Base-by-base conservation (phyloP, 2,797 vertebrate genomes). In the Adelosebastes latens region DNA sequence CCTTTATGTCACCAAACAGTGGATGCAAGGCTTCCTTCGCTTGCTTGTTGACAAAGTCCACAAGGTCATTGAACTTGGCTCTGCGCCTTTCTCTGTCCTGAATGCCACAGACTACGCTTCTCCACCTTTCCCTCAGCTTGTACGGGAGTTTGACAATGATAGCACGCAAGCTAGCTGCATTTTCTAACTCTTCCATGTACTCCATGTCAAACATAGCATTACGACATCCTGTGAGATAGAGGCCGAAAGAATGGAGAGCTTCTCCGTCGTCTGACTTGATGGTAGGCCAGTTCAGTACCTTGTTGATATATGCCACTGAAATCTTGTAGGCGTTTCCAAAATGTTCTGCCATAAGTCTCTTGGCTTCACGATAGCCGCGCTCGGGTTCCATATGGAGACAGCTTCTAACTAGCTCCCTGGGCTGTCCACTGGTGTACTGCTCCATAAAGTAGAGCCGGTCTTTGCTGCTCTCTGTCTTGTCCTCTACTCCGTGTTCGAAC, bases 311-410 rank as follows among this genome's bases (percentile, higher is more conserved):
- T 24, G 69, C 63, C 7, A 60, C 42, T 25, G 71, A 52, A 24
- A 70, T 70, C 32, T n/a, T 75, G 5, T 68, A 53, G 29, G 70
- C 22, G 7, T 78, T 64, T 16, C 70, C 76, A 5, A 79, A 79
- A 18, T 79, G 71, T 46, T 77, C 58, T 7, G 73, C 29, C 27
- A 66, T 34, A 8, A 85, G 62, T n/a, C 22, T 29, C 46, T 82
- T 82, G 20, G 75, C 70, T 6, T 55, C 18, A 8, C 6, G 3
- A 14, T 86, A 77, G 4, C 72, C 72, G 24, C 31, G 20, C 2
- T 78, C 59, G 22, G 75, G 59, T 13, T 56, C 60, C 64, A 70
- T 73, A 20, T 75, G 70, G 4, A 78, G 70, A 3, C 58, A 49
- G 61, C 25, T 72, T 6, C 7, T 5, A 22, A 72, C 24, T 1